Percentiles rank a stretch among this genome's conserved stretches.
These are phyloP conservation scores for Drosophila diplacantha DNA, from an alignment of 2,888 invertebrate genomes.

Conservation along the genomic window DNA sequence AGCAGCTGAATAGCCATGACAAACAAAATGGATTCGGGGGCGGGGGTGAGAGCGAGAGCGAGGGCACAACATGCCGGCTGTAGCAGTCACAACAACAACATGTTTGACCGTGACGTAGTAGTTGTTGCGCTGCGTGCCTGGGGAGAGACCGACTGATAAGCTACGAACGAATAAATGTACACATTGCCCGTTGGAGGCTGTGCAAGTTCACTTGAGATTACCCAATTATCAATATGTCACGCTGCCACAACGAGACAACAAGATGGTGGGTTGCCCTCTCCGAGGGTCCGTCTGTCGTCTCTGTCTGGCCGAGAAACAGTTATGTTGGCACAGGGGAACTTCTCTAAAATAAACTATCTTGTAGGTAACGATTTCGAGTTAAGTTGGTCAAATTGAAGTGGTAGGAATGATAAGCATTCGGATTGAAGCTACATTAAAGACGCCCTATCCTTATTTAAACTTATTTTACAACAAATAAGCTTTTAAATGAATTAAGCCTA, in stretches of 20 bases:
- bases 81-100: conserved; percentile 32
- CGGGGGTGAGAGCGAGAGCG: conserved; percentile 9
- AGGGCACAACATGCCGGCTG: conserved; percentile 51
- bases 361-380: background rate
- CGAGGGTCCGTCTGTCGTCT: conserved; percentile 15
- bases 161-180: conserved; percentile 17
- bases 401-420: background rate
- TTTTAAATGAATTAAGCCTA: too few species aligned
- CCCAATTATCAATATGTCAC: conserved; percentile 44
- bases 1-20: conserved; percentile 30
- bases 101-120: conserved; percentile 50
- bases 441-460: background rate
- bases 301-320: conserved; percentile 29
- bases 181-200: conserved; percentile 27
- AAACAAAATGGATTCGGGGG: conserved; percentile 11
- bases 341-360: background rate
- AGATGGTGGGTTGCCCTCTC: conserved; percentile 8
- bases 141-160: conserved; percentile 22
- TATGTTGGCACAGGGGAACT: conserved; percentile 27
- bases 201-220: conserved; percentile 38
- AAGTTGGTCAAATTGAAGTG: background rate
- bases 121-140: conserved; percentile 54
- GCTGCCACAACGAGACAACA: conserved; percentile 24
- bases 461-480: too few species aligned
- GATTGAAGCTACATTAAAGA: background rate